Conservation (phyloP, 2,888 invertebrate genomes). For the Willowsia nigromaculata region DNA sequence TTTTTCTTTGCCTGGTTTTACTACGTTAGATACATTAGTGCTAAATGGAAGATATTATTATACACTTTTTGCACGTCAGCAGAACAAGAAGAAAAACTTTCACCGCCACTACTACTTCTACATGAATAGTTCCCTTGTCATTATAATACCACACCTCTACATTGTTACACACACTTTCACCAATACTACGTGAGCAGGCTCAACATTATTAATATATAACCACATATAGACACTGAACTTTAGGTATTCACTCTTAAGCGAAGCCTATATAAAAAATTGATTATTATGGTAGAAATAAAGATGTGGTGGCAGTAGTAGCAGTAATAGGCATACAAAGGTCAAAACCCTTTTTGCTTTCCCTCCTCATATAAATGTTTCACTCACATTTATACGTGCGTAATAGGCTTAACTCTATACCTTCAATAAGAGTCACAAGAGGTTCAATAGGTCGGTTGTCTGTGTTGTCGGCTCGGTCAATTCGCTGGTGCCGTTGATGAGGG, state of each 20-base stretch:
- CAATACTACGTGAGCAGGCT: too few species aligned
- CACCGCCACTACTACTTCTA: neutral
- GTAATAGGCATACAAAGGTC: constrained; percentile 40
- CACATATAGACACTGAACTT: neutral
- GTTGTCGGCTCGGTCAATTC: neutral
- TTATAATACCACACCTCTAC: neutral
- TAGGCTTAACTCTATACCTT: constrained; percentile 24
- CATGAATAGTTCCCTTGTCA: too few species aligned
- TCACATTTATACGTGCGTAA: constrained; percentile 25
- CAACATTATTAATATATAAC: neutral
- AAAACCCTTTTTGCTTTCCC: constrained; percentile 18
- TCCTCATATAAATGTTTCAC: constrained; percentile 14
- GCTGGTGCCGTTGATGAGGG: constrained; percentile 18
- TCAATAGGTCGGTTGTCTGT: constrained; percentile 24
- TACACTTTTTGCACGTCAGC: neutral
- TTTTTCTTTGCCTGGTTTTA: neutral
- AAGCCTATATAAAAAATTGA: neutral
- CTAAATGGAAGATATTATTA: neutral
- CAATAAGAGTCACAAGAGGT: constrained; percentile 23
- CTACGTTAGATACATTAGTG: neutral
- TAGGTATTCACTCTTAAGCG: neutral
- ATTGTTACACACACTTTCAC: neutral
- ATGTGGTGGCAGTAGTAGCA: neutral
- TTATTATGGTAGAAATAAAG: neutral
- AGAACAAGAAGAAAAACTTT: neutral